Base-by-base conservation (phyloP, 1,140 invertebrate genomes). In the Radopholus similis region DNA sequence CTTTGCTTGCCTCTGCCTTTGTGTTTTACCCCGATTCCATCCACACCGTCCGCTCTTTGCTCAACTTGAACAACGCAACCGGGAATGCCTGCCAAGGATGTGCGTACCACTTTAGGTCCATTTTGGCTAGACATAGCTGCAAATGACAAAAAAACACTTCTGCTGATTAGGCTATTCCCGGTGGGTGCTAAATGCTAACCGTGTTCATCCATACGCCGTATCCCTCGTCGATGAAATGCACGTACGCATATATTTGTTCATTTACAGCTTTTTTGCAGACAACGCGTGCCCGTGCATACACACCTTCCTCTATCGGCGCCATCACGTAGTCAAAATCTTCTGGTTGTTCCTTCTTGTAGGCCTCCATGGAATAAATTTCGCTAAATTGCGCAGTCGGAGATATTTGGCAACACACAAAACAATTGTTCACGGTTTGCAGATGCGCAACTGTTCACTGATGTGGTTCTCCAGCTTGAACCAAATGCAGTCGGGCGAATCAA, bases 1-100 rank as follows among this genome's bases (percentile, higher is more conserved):
- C n/a, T n/a, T n/a, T n/a, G n/a, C n/a, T n/a, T n/a, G n/a, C n/a
- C n/a, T n/a, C n/a, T n/a, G n/a, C n/a, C n/a, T n/a, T n/a, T n/a
- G n/a, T n/a, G n/a, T n/a, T n/a, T n/a, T n/a, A n/a, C n/a, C n/a
- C n/a, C n/a, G n/a, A n/a, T n/a, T n/a, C n/a, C n/a, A 40, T 58
- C 47, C 0, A 54, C 37, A 40, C 15, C 15, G 28, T 5, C 18
- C 26, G 21, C 26, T 53, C 32, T 42, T 64, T 44, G 3, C 18
- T 4, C n/a, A 38, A 34, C 54, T 68, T 68, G 32, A 70, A 70
- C 23, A 70, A 44, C 4, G 66, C 15, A 1, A 70, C 64, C n/a
- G 68, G 68, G 51, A 70, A 58, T 23, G 68, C 68, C 42, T 70
- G 68, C 68, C 68, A 70, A 4, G 68, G 68, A n/a, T 70, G 68